Percentiles rank a stretch among this genome's conserved stretches.
These are phyloP conservation scores for Conops quadrifasciatus DNA, from an alignment of 2,888 invertebrate species.

Conservation along the genomic window DNA sequence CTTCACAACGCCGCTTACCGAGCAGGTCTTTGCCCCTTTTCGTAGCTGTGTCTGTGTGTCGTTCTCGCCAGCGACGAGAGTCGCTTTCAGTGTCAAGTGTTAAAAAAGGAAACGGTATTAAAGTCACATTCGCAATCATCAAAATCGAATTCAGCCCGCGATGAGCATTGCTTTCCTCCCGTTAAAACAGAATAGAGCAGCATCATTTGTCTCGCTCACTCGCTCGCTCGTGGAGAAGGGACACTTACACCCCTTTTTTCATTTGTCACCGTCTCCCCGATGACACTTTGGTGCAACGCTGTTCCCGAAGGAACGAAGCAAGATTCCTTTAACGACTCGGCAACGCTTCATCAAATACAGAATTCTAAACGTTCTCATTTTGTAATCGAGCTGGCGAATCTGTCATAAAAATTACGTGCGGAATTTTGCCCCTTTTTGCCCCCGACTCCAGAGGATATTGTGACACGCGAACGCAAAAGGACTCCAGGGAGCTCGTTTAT, in stretches of 20 bases:
- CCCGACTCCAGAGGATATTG: slow-evolving; percentile 34
- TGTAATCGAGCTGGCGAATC: slow-evolving; percentile 62
- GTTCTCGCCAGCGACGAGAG: slow-evolving; percentile 11
- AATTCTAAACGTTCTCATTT: slow-evolving; percentile 38
- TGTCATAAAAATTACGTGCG: slow-evolving; percentile 58
- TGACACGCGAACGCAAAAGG: slow-evolving; percentile 53
- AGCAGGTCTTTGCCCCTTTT: slow-evolving; percentile 2
- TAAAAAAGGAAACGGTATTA: slow-evolving; percentile 59
- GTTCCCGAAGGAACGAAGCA: background rate
- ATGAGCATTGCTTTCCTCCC: background rate
- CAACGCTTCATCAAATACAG: slow-evolving; percentile 57
- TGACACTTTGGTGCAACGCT: slow-evolving; percentile 55
- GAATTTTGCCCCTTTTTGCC: slow-evolving; percentile 31
- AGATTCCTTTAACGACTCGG: background rate
- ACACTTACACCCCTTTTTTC: background rate
- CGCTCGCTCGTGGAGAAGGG: slow-evolving; percentile 2
- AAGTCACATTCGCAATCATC: slow-evolving; percentile 64
- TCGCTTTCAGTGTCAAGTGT: slow-evolving; percentile 49
- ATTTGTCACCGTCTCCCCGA: slow-evolving; percentile 48
- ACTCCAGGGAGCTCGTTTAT: slow-evolving; percentile 66
- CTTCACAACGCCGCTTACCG: slow-evolving; percentile 13
- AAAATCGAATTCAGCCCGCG: slow-evolving; percentile 48
- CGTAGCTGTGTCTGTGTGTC: background rate
- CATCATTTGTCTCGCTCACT: slow-evolving; percentile 3
- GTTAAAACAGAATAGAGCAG: background rate